Evolutionary conservation across 2,113 vertebrate species (phyloP).

Genomic region (Mobula hypostoma): DNA sequence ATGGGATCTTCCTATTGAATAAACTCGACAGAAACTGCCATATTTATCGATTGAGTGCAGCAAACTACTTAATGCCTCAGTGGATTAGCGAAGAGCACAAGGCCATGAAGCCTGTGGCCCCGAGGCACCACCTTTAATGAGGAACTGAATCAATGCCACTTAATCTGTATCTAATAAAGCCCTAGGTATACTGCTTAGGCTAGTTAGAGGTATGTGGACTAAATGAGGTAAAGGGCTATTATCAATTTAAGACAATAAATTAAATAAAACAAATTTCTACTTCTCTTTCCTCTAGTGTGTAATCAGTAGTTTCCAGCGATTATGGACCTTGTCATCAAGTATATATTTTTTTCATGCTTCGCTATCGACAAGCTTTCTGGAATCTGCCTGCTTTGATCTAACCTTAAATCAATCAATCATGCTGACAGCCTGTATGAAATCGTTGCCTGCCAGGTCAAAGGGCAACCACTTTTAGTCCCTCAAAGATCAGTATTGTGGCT

Average conservation of each 20-base stretch:
- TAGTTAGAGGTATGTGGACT: neutral
- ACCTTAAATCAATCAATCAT: constrained; percentile 35
- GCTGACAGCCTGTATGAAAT: constrained; percentile 36
- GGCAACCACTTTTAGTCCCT: constrained; percentile 24
- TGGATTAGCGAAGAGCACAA: constrained; percentile 22
- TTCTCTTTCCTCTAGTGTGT: neutral
- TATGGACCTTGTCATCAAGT: constrained; percentile 31
- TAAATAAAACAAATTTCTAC: neutral
- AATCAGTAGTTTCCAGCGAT: constrained; percentile 31
- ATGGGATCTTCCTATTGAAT: neutral
- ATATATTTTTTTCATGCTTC: constrained; percentile 29
- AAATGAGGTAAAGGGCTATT: constrained; percentile 14
- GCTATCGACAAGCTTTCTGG: constrained; percentile 34
- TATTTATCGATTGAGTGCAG: constrained; percentile 35
- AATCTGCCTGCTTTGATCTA: constrained; percentile 36
- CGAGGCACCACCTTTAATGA: constrained; percentile 40
- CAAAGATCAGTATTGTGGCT: constrained; percentile 22
- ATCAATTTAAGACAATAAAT: neutral
- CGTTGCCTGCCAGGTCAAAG: constrained; percentile 29
- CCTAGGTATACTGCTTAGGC: constrained; percentile 6
- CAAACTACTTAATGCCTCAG: constrained; percentile 34
- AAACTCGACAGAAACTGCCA: constrained; percentile 37
- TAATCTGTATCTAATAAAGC: constrained; percentile 42
- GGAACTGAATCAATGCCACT: constrained; percentile 41
- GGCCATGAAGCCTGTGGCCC: constrained; percentile 19